Evolutionary conservation across 2,797 vertebrate genomes (phyloP).

Genomic region (Petrocephalus schoutedeni): DNA sequence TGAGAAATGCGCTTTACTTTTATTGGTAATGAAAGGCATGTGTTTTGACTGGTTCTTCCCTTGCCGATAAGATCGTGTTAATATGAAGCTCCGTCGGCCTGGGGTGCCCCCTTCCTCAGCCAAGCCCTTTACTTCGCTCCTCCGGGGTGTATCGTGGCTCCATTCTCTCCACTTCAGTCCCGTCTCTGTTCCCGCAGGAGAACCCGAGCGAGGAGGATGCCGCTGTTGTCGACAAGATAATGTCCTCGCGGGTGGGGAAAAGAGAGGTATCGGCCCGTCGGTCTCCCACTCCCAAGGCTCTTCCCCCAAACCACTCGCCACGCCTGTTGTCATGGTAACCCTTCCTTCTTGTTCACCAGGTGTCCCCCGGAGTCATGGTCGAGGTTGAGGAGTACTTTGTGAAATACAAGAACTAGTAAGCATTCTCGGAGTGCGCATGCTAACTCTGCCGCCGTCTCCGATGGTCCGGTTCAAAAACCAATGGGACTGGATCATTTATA

Average conservation of each 20-base stretch:
- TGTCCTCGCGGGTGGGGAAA: constrained; percentile 81
- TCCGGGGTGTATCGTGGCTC: not conserved
- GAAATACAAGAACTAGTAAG: constrained; percentile 99
- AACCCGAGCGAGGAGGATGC: constrained; percentile 97
- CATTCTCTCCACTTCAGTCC: constrained; percentile 5
- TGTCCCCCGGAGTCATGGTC: constrained; percentile 77
- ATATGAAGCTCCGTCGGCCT: not conserved
- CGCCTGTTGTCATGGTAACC: not conserved
- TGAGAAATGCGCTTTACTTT: not conserved
- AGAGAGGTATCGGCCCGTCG: constrained; percentile 73
- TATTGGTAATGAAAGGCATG: not conserved
- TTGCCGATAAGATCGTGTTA: not conserved
- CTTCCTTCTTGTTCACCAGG: constrained; percentile 58
- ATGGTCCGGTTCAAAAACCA: not conserved
- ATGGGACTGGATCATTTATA: not conserved
- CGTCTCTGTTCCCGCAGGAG: constrained; percentile 63
- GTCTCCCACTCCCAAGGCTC: not conserved
- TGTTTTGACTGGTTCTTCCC: not conserved
- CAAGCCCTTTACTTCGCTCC: not conserved
- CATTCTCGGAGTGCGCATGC: constrained; percentile 9
- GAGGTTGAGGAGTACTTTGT: constrained; percentile 96
- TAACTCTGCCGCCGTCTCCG: not conserved
- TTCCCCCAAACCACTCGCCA: not conserved
- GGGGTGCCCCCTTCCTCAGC: not conserved
- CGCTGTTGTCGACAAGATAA: constrained; percentile 96